These are phyloP conservation scores for Drosophila atroscutellata DNA, from an alignment of 2,888 invertebrate genomes.

Conservation along the genomic window DNA sequence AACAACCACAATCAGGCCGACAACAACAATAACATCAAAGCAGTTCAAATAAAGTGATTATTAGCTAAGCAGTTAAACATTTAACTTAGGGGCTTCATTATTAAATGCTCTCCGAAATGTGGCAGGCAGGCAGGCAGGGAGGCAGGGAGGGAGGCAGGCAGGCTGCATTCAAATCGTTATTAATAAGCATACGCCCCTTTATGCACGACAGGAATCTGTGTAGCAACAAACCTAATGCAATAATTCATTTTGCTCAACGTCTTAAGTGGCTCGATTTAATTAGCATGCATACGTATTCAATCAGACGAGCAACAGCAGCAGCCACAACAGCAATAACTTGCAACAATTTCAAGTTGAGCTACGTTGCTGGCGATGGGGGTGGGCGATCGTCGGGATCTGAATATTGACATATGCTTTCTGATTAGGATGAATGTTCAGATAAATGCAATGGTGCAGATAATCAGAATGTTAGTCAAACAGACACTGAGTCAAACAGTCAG, in stretches of 20 bases:
- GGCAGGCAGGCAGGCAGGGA: neutral
- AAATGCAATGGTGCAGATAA: conserved; percentile 25
- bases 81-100: conserved; percentile 20
- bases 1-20: conserved; percentile 6
- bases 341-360: neutral
- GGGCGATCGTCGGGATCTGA: neutral
- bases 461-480: neutral
- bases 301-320: conserved; percentile 26
- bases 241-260: conserved; percentile 37
- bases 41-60: conserved; percentile 17
- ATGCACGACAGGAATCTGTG: conserved; percentile 8
- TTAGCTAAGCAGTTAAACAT: conserved; percentile 22
- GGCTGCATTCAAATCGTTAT: neutral
- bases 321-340: neutral
- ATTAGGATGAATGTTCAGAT: conserved; percentile 9
- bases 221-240: conserved; percentile 22
- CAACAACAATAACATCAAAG: conserved; percentile 4
- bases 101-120: conserved; percentile 9
- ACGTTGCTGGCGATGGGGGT: neutral
- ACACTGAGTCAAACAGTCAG: conserved; percentile 17
- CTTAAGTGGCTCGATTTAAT: conserved; percentile 61
- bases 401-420: conserved; percentile 29
- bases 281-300: conserved; percentile 63
- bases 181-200: conserved; percentile 39
- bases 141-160: neutral